Evolutionary conservation across 2,888 invertebrate genomes (phyloP).

Genomic region (Lasioglossum lativentre): DNA sequence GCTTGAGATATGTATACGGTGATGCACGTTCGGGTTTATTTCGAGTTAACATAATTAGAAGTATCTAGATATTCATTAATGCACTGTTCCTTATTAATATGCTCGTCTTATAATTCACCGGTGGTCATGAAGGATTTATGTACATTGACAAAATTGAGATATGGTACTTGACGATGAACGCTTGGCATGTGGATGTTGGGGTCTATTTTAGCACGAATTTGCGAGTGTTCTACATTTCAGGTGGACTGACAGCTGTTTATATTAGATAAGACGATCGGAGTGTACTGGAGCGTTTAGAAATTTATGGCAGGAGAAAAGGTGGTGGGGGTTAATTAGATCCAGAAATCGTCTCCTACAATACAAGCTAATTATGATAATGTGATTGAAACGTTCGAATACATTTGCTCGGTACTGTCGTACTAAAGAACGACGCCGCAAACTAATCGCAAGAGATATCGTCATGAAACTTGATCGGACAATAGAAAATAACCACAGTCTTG

Average conservation of each 20-base stretch:
- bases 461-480: not conserved
- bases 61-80: not conserved
- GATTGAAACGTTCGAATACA: too few species aligned
- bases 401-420: too few species aligned
- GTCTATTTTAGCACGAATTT: not conserved
- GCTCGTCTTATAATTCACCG: not conserved
- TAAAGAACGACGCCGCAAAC: too few species aligned
- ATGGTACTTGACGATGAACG: not conserved
- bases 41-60: not conserved
- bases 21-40: not conserved
- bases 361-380: too few species aligned
- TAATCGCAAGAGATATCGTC: too few species aligned
- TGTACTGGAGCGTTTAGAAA: not conserved
- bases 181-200: not conserved
- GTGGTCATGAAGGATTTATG: not conserved
- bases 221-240: not conserved
- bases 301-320: not conserved
- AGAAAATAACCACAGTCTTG: not conserved
- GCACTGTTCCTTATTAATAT: not conserved
- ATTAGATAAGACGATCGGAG: not conserved
- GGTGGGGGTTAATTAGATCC: not conserved
- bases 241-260: not conserved
- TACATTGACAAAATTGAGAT: not conserved
- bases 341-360: not conserved
- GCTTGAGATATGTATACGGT: not conserved